phyloP scores from a whole-genome alignment of 2,797 vertebrate species.

The Lepus townsendii region DNA sequence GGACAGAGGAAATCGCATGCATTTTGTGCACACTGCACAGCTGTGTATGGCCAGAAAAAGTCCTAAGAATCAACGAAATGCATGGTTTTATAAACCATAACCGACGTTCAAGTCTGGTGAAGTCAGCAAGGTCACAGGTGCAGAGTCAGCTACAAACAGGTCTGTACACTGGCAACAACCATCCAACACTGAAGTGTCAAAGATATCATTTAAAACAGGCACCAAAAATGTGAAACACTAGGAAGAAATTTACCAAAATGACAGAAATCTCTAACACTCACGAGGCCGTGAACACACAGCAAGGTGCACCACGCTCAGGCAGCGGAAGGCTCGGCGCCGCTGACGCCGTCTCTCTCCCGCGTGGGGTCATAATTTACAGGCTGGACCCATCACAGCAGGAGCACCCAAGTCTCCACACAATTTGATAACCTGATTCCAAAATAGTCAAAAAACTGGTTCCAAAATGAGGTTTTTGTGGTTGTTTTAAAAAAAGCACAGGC shows the following conservation, averaged over 20 bases:
- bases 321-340: not conserved
- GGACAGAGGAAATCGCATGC: not conserved
- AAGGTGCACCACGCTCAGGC: fast-evolving
- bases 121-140: not conserved
- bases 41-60: not conserved
- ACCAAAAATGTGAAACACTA: not conserved
- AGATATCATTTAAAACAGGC: not conserved
- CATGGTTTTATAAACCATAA: not conserved
- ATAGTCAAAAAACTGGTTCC: not conserved
- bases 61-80: not conserved
- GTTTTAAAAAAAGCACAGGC: too few species aligned
- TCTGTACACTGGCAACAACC: not conserved
- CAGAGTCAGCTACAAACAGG: not conserved
- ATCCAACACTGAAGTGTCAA: not conserved
- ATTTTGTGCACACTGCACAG: too few species aligned
- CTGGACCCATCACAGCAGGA: not conserved
- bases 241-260: not conserved
- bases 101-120: too few species aligned
- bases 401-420: not conserved
- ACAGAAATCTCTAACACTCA: not conserved
- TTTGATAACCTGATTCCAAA: not conserved
- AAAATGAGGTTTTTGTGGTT: too few species aligned
- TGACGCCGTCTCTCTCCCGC: not conserved
- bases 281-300: not conserved
- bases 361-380: too few species aligned